Conservation (phyloP, 2,888 invertebrate species). For the Temnothorax rugatulus region DNA sequence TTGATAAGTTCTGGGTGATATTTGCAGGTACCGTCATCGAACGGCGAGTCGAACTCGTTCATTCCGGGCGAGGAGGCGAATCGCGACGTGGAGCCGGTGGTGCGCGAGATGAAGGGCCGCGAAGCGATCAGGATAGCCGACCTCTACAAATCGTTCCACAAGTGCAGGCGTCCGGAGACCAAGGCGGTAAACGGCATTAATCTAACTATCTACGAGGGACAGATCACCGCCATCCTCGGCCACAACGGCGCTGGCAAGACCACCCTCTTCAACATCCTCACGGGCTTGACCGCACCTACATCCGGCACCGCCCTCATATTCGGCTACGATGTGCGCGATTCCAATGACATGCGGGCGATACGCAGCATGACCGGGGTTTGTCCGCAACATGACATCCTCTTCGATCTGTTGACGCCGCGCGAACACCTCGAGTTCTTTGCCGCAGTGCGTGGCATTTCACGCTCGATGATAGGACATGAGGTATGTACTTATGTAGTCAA, state of each 20-base stretch:
- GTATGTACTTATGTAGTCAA: conserved; percentile 73
- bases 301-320: conserved; percentile 92
- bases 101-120: conserved; percentile 90
- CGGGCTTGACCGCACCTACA: conserved; percentile 92
- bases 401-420: conserved; percentile 92
- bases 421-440: conserved; percentile 95
- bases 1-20: not conserved
- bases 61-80: conserved; percentile 87
- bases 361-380: conserved; percentile 95
- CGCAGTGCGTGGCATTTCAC: conserved; percentile 90
- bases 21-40: conserved; percentile 79
- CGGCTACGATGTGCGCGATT: conserved; percentile 92
- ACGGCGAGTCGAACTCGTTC: conserved; percentile 85
- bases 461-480: conserved; percentile 82
- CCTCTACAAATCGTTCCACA: conserved; percentile 91
- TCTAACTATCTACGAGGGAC: conserved; percentile 94
- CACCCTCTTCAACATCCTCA: conserved; percentile 94
- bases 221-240: conserved; percentile 94
- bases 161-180: conserved; percentile 90
- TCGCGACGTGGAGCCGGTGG: conserved; percentile 92
- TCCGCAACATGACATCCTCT: conserved; percentile 95
- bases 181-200: conserved; percentile 93
- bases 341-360: conserved; percentile 92
- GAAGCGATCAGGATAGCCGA: conserved; percentile 92
- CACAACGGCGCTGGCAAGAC: conserved; percentile 96